Base-by-base conservation (phyloP, 2,888 invertebrate genomes). In the Temnothorax rugatulus region DNA sequence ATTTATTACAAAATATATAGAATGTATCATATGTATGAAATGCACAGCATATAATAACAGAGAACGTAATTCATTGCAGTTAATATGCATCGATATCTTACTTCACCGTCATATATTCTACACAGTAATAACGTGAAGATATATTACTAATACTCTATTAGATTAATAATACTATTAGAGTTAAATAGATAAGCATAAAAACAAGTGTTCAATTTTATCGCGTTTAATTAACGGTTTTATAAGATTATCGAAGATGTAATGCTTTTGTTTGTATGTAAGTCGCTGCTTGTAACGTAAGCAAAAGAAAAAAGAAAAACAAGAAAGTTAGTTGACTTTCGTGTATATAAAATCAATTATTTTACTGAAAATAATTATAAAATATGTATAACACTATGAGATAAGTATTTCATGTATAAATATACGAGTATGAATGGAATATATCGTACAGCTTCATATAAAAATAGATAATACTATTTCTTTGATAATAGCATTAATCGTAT, bases 41-140 rank as follows among this genome's bases (percentile, higher is more conserved):
- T 29, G 13, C 0, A 25, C 5, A 25, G 8, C 2, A n/a, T 47
- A 41, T 15, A 54, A 34, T n/a, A 21, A 38, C 38, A 34, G 1
- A 13, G 11, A 73, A 25, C 9, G n/a, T 52, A 57, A 73, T 61
- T 75, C 2, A 8, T 61, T 75, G 0, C 21, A 75, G 63, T 21
- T 75, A 21, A 0, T 3, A 2, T 34, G 15, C 75, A 13, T 50
- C 75, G 3, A 5, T 75, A 21, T 75, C 75, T 34, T 75, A 75
- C 5, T 75, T 75, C 4, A 75, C 75, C 3, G 47, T 75, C 5
- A n/a, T 63, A 9, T 63, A 21, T 15, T 75, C 75, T 21, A 75
- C 21, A 29, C 61, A n/a, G 2, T 13, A 75, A 34, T 75, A 4
- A 74, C 18, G 3, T 38, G 21, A 38, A 71, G 4, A 15, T 38